Evolutionary conservation across 2,113 vertebrate genomes (phyloP).

Genomic region (Corythornis vintsioides): DNA sequence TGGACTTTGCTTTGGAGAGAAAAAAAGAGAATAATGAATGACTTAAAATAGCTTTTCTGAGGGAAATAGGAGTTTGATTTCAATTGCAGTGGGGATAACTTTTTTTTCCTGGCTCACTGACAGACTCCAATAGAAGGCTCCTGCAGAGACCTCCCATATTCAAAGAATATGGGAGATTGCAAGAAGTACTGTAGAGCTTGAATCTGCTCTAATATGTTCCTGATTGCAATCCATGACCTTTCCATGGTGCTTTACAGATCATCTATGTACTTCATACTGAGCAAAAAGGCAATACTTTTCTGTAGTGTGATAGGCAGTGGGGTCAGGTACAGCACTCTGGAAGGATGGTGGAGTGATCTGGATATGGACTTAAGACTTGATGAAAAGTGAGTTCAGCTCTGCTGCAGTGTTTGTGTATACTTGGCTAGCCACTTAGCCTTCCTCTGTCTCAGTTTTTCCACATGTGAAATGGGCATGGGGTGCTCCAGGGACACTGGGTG

Average conservation of each 20-base stretch:
- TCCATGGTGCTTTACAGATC: background rate
- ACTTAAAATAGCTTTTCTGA: constrained; percentile 70
- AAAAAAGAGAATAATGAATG: constrained; percentile 65
- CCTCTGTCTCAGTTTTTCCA: background rate
- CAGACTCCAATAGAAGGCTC: constrained; percentile 23
- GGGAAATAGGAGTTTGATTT: constrained; percentile 69
- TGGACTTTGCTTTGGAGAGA: constrained; percentile 45
- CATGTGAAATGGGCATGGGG: background rate
- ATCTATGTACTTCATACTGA: background rate
- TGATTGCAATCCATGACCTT: background rate
- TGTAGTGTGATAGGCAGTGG: background rate
- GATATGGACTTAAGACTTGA: background rate
- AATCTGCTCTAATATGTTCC: background rate
- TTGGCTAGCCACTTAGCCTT: background rate
- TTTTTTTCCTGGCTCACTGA: constrained; percentile 1
- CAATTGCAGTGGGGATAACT: constrained; percentile 46
- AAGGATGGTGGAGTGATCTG: background rate
- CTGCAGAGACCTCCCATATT: constrained; percentile 6
- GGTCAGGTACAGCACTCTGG: background rate
- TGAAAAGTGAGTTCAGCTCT: background rate
- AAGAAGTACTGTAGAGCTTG: background rate
- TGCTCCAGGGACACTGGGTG: background rate
- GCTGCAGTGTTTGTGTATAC: background rate
- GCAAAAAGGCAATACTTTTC: background rate
- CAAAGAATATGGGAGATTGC: constrained; percentile 15